Percentiles rank a stretch among this genome's conserved stretches.
These are phyloP conservation scores for Radopholus similis DNA, from an alignment of 1,140 invertebrate genomes.

Conservation along the genomic window DNA sequence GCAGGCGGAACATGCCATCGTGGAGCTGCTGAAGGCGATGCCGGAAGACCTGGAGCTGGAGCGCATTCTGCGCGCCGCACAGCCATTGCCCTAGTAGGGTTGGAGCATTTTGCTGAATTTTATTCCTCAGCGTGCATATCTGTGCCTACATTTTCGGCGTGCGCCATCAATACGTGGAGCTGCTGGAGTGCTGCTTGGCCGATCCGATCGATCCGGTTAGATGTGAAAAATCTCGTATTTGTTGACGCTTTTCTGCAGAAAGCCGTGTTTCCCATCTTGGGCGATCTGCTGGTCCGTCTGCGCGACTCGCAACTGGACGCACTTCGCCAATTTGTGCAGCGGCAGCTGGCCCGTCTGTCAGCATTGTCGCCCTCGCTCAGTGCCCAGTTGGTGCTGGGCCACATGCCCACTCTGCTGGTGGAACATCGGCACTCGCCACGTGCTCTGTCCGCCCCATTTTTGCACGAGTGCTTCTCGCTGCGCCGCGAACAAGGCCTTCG, in stretches of 20 bases:
- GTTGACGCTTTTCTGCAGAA: constrained; percentile 10
- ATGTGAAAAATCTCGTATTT: constrained; percentile 12
- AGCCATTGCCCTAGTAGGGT: constrained; percentile 29
- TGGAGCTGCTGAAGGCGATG: constrained; percentile 29
- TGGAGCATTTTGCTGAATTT: constrained; percentile 1
- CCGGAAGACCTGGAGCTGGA: constrained; percentile 26
- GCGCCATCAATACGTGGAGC: constrained; percentile 32
- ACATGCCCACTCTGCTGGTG: constrained; percentile 8
- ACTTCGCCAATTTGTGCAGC: constrained; percentile 17
- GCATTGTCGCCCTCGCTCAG: not conserved
- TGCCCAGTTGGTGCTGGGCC: constrained; percentile 18
- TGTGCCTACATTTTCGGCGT: constrained; percentile 45
- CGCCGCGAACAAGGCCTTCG: constrained; percentile 27
- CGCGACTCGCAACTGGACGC: constrained; percentile 2
- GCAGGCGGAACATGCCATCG: constrained; percentile 9
- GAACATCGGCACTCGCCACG: not conserved
- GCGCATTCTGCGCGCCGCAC: constrained; percentile 26
- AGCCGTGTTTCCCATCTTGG: constrained; percentile 26
- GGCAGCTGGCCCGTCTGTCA: constrained; percentile 1
- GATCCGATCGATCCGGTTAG: constrained; percentile 19
- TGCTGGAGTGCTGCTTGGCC: constrained; percentile 36
- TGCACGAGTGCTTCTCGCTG: constrained; percentile 43
- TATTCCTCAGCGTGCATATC: constrained; percentile 30
- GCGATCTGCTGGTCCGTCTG: constrained; percentile 27
- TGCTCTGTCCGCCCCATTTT: constrained; percentile 18